Conservation (phyloP, 1,140 invertebrate genomes). For the Stratiolaelaps scimitus region DNA sequence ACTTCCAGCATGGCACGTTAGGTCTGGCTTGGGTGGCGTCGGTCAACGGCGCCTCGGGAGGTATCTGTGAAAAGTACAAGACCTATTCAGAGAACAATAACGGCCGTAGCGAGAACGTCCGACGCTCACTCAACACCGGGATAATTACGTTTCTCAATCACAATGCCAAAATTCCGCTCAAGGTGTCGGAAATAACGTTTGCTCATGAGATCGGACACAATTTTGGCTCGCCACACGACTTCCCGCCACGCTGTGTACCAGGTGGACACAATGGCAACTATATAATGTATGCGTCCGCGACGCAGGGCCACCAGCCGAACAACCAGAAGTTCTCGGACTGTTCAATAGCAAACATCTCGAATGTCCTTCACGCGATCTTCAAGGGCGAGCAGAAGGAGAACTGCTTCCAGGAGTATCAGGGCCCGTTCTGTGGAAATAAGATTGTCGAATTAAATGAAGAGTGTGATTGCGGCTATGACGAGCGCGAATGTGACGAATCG, state of each 20-base stretch:
- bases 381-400: conserved; percentile 75
- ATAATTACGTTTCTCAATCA: conserved; percentile 99
- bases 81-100: conserved; percentile 87
- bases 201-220: conserved; percentile 99
- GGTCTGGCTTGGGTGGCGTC: conserved; percentile 97
- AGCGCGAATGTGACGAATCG: conserved; percentile 74
- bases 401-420: conserved; percentile 77
- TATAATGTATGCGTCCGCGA: conserved; percentile 95
- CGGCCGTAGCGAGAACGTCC: conserved; percentile 81
- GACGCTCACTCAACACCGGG: conserved; percentile 90
- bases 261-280: conserved; percentile 75
- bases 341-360: conserved; percentile 85
- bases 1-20: conserved; percentile 89
- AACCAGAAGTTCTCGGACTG: conserved; percentile 89
- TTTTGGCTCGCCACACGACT: conserved; percentile 98
- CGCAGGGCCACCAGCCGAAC: conserved; percentile 79
- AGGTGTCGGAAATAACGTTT: conserved; percentile 91
- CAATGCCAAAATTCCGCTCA: conserved; percentile 84
- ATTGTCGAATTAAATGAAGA: conserved; percentile 94
- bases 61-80: conserved; percentile 96
- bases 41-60: conserved; percentile 81
- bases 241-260: conserved; percentile 75
- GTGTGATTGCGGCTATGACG: conserved; percentile 95
- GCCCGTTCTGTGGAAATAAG: conserved; percentile 97
- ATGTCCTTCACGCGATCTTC: conserved; percentile 74